Evolutionary conservation across 2,113 vertebrate genomes (phyloP).

Genomic region (Ctenomys sociabilis): DNA sequence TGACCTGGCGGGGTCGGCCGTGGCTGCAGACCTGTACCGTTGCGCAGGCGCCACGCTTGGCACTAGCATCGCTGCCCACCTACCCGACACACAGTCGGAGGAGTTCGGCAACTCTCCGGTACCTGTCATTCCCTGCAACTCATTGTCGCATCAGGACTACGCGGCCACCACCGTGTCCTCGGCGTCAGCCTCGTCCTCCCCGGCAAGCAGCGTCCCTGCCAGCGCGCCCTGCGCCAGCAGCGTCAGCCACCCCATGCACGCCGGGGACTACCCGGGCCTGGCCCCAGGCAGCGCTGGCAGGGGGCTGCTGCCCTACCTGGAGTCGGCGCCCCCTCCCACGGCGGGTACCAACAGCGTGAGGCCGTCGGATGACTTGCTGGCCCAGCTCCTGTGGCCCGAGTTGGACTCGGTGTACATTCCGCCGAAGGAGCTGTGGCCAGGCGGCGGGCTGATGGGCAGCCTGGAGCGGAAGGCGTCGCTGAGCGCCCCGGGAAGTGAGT

Average conservation of each 20-base stretch:
- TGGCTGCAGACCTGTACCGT: too few species aligned
- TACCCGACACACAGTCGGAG: conserved; percentile 90
- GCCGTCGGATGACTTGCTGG: conserved; percentile 96
- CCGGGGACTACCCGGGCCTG: conserved; percentile 66
- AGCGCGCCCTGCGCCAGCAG: conserved; percentile 80
- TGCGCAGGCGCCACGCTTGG: too few species aligned
- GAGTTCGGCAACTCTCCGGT: conserved; percentile 83
- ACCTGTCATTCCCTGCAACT: conserved; percentile 97
- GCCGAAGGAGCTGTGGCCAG: conserved; percentile 82
- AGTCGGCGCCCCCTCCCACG: conserved; percentile 75
- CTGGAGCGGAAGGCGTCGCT: conserved; percentile 94
- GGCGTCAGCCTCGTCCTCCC: conserved; percentile 79
- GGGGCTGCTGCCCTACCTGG: conserved; percentile 64
- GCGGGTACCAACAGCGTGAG: conserved; percentile 91
- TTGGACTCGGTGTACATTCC: conserved; percentile 96
- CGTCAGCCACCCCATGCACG: too few species aligned
- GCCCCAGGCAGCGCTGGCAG: conserved; percentile 80
- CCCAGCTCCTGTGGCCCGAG: conserved; percentile 96
- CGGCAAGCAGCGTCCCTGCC: neutral
- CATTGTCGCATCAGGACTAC: conserved; percentile 91
- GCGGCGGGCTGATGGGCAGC: conserved; percentile 92
- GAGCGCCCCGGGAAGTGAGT: conserved; percentile 89
- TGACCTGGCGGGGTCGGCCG: conserved; percentile 65
- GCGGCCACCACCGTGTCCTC: conserved; percentile 85
- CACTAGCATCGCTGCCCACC: conserved; percentile 79